A percentile compares a stretch with the other conserved stretches of the same genome.
These are phyloP conservation scores for Strix occidentalis DNA, from an alignment of 2,797 vertebrate species.

Conservation along the genomic window DNA sequence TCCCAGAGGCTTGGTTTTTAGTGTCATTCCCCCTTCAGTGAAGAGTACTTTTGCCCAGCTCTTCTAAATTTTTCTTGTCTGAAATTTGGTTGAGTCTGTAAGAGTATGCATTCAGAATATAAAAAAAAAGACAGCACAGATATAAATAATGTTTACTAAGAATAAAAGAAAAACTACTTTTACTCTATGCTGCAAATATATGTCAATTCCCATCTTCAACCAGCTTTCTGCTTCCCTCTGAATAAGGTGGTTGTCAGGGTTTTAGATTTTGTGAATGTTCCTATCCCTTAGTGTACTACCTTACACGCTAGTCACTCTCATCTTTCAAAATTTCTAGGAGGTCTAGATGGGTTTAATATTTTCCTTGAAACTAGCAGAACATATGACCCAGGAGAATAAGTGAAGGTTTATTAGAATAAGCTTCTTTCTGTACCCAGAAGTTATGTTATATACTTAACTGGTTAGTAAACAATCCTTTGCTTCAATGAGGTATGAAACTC, in stretches of 20 bases:
- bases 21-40: neutral
- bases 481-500: neutral
- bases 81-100: neutral
- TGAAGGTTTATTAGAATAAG: neutral
- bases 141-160: neutral
- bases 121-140: neutral
- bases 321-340: neutral
- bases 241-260: neutral
- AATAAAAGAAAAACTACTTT: neutral
- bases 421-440: neutral
- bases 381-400: neutral
- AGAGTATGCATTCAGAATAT: neutral
- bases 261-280: neutral
- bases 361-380: neutral
- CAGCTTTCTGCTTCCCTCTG: neutral
- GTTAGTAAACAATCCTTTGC: neutral
- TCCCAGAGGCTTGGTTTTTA: neutral
- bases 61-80: neutral
- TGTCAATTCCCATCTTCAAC: neutral
- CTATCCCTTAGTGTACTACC: neutral
- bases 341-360: neutral
- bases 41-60: neutral
- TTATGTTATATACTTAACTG: neutral
- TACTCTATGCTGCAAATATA: neutral
- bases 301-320: neutral